Evolutionary conservation across 2,888 invertebrate species (phyloP).

Genomic region (Sinopyrophorus schimmeli): DNA sequence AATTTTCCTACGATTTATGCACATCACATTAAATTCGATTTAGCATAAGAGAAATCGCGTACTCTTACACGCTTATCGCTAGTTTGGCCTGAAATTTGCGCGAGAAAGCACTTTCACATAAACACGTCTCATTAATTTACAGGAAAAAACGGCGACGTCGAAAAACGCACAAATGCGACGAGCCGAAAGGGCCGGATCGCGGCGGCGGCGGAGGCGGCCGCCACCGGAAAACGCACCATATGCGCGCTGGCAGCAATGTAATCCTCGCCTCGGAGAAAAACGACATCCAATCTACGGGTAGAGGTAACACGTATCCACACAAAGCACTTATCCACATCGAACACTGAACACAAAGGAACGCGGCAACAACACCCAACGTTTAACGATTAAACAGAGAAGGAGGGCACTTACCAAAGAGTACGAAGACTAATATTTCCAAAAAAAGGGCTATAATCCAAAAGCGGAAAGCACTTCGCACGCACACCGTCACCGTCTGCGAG

Average conservation of each 20-base stretch:
- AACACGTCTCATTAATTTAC: conserved; percentile 34
- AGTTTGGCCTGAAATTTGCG: conserved; percentile 36
- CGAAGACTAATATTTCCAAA: conserved; percentile 5
- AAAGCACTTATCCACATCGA: conserved; percentile 18
- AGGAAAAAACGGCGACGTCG: conserved; percentile 7
- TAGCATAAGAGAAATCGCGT: conserved; percentile 39
- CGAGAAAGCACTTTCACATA: conserved; percentile 42
- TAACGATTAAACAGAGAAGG: background rate
- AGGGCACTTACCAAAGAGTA: conserved; percentile 28
- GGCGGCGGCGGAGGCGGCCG: no score
- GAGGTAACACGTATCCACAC: conserved; percentile 28
- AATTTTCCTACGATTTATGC: conserved; percentile 2
- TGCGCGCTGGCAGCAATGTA: conserved; percentile 11
- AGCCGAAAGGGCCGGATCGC: conserved; percentile 9
- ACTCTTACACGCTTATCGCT: conserved; percentile 36
- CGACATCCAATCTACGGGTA: conserved; percentile 7
- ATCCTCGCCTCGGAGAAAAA: conserved; percentile 7
- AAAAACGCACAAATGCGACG: conserved; percentile 14
- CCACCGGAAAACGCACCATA: conserved; percentile 14
- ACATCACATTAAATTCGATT: conserved; percentile 9
- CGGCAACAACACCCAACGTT: conserved; percentile 6
- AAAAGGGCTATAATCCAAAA: conserved; percentile 17
- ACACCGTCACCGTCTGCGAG: conserved; percentile 9
- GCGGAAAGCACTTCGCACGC: conserved; percentile 2
- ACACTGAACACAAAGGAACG: conserved; percentile 35